Evolutionary conservation across 2,888 invertebrate genomes (phyloP).

Genomic region (Artemia sinica): DNA sequence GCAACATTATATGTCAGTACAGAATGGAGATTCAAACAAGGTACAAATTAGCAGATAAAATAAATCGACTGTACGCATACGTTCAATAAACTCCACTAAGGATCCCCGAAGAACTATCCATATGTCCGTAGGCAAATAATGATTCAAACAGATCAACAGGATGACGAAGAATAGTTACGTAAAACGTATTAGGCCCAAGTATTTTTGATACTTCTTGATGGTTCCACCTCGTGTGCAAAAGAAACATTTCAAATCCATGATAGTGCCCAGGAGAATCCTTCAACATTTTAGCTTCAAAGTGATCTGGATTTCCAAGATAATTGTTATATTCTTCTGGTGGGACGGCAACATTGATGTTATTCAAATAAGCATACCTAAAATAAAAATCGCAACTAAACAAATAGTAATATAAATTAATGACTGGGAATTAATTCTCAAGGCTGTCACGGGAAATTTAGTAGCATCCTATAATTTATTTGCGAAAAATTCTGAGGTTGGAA

Average conservation of each 20-base stretch:
- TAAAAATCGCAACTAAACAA: too few species aligned
- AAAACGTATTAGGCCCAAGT: slow-evolving; percentile 21
- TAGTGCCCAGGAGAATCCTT: neutral
- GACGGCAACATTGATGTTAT: slow-evolving; percentile 23
- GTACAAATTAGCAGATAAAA: too few species aligned
- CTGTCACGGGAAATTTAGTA: too few species aligned
- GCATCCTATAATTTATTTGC: too few species aligned
- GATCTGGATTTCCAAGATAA: slow-evolving; percentile 24
- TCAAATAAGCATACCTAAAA: slow-evolving; percentile 14
- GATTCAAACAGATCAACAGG: slow-evolving; percentile 24
- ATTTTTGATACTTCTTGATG: slow-evolving; percentile 16
- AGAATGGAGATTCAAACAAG: too few species aligned
- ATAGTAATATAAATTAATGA: too few species aligned
- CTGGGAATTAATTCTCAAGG: too few species aligned
- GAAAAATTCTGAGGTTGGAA: too few species aligned
- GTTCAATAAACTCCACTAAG: neutral
- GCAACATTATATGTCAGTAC: too few species aligned
- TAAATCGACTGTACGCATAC: neutral
- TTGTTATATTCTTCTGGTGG: slow-evolving; percentile 20
- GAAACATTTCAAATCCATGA: slow-evolving; percentile 24
- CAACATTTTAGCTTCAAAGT: slow-evolving; percentile 20
- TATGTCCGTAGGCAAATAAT: slow-evolving; percentile 19
- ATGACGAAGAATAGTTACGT: slow-evolving; percentile 24
- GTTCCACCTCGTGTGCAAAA: slow-evolving; percentile 24
- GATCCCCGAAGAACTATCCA: slow-evolving; percentile 3